phyloP scores from a whole-genome alignment of 2,797 vertebrate genomes.

The Setipinna tenuifilis region DNA sequence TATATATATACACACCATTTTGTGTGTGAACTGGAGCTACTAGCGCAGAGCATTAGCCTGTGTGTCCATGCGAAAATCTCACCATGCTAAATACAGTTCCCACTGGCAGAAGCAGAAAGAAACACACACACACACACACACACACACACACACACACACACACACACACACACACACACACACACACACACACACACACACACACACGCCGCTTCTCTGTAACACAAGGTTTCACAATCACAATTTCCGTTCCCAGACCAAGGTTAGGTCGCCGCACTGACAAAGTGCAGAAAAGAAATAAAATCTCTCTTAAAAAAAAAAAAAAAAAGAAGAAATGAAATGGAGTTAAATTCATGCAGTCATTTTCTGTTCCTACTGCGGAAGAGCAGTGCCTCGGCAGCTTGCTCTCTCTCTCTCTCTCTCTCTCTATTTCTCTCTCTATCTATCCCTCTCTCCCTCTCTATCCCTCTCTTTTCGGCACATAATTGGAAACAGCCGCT shows the following conservation, averaged over 20 bases:
- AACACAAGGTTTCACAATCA: conserved; percentile 34
- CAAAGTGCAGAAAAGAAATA: conserved; percentile 39
- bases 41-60: no score
- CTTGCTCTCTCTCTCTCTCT: not conserved
- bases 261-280: conserved; percentile 31
- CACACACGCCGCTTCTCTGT: not conserved
- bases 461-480: conserved; percentile 25
- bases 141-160: conserved; percentile 28
- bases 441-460: not conserved
- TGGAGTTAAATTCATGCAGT: not conserved
- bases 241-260: conserved; percentile 18
- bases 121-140: conserved; percentile 29
- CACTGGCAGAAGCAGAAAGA: not conserved
- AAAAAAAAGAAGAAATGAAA: not conserved
- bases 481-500: conserved; percentile 59
- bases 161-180: not conserved
- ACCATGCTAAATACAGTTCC: not conserved
- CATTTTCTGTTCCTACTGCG: conserved; percentile 4
- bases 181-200: conserved; percentile 26
- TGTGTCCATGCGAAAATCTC: no score
- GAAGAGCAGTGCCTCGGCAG: not conserved
- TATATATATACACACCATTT: no score
- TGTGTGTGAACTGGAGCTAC: no score
- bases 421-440: conserved; percentile 19
- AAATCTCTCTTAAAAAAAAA: conserved; percentile 18